Conservation (phyloP, 2,888 invertebrate species). For the Pedicia rivosa region DNA sequence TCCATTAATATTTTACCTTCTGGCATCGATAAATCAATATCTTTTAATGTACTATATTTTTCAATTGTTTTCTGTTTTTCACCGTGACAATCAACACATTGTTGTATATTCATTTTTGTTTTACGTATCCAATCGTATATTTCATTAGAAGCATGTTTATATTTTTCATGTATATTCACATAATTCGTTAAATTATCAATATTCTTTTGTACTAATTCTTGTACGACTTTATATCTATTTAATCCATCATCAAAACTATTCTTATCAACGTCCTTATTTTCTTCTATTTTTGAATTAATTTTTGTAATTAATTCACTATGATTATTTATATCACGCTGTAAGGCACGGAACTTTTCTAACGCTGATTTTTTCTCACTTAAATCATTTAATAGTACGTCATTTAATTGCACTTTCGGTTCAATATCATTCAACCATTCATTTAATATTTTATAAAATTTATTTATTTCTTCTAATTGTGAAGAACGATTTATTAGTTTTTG, state of each 20-base stretch:
- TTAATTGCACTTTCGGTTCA: conserved; percentile 60
- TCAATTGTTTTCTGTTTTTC: conserved; percentile 63
- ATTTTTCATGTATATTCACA: conserved; percentile 75
- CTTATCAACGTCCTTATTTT: conserved; percentile 48
- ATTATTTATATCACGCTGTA: conserved; percentile 65
- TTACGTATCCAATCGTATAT: conserved; percentile 75
- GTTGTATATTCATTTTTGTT: conserved; percentile 65
- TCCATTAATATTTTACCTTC: conserved; percentile 59
- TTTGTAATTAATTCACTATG: conserved; percentile 65
- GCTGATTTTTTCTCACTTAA: conserved; percentile 81
- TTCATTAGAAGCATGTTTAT: conserved; percentile 65
- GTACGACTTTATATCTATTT: conserved; percentile 52
- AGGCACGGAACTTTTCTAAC: conserved; percentile 70
- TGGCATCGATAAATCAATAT: conserved; percentile 48
- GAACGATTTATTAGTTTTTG: conserved; percentile 59
- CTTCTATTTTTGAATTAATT: conserved; percentile 53
- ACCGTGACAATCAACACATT: conserved; percentile 74
- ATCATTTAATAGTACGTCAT: conserved; percentile 63
- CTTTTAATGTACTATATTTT: conserved; percentile 57
- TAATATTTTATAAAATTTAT: conserved; percentile 65
- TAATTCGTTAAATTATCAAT: conserved; percentile 64
- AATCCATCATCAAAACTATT: conserved; percentile 55
- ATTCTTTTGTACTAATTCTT: conserved; percentile 45
- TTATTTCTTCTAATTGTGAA: conserved; percentile 70
- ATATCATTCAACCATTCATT: conserved; percentile 80